Evolutionary conservation across 2,797 vertebrate species (phyloP).

Genomic region (Rhadinocentrus ornatus): DNA sequence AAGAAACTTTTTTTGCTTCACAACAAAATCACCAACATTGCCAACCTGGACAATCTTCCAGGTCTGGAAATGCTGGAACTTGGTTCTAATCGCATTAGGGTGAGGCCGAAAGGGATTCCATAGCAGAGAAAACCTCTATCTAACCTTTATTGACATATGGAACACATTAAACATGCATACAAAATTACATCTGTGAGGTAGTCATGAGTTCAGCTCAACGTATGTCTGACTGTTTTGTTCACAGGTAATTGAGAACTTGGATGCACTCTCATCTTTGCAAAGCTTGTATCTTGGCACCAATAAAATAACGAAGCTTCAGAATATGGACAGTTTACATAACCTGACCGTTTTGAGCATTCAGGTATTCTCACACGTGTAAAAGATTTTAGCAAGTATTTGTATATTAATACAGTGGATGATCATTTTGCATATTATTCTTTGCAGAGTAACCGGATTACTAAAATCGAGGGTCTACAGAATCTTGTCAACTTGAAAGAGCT

Average conservation of each 20-base stretch:
- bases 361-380: slow-evolving; percentile 77
- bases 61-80: slow-evolving; percentile 94
- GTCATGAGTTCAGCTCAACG: background rate
- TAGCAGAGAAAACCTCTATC: background rate
- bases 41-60: slow-evolving; percentile 88
- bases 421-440: slow-evolving; percentile 30
- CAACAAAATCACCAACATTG: slow-evolving; percentile 93
- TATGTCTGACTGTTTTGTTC: slow-evolving; percentile 30
- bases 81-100: slow-evolving; percentile 97
- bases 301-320: slow-evolving; percentile 96
- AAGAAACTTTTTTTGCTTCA: slow-evolving; percentile 98
- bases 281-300: slow-evolving; percentile 99
- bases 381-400: background rate
- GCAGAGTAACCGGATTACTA: slow-evolving; percentile 97
- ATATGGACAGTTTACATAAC: slow-evolving; percentile 92
- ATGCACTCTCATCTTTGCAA: slow-evolving; percentile 87
- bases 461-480: slow-evolving; percentile 95
- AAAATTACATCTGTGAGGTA: background rate
- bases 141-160: background rate
- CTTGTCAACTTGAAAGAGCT: slow-evolving; percentile 92
- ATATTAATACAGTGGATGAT: background rate
- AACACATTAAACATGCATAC: background rate
- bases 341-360: slow-evolving; percentile 97
- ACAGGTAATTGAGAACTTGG: slow-evolving; percentile 95
- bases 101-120: slow-evolving; percentile 70